Percentiles rank a stretch among this genome's conserved stretches.
These are phyloP conservation scores for Pogonomyrmex californicus DNA, from an alignment of 1,140 invertebrate species.

Conservation along the genomic window DNA sequence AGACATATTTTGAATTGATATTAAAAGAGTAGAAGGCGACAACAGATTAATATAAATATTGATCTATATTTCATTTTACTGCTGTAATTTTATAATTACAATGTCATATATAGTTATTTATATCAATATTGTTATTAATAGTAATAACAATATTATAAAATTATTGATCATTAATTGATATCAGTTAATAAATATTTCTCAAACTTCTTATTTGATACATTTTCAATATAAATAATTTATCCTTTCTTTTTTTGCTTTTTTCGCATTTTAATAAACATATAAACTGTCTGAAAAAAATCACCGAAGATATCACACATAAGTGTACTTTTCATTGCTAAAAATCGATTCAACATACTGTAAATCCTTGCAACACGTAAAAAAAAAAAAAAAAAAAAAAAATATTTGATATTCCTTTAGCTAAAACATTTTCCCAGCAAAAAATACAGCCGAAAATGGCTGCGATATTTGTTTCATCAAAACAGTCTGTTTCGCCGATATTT, in stretches of 20 bases:
- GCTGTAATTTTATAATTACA: constrained; percentile 24
- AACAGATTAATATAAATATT: constrained; percentile 7
- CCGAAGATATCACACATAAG: background rate
- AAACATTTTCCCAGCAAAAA: background rate
- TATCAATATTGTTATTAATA: constrained; percentile 15
- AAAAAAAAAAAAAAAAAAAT: no score
- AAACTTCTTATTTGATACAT: background rate
- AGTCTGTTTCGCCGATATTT: background rate
- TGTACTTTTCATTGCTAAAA: background rate
- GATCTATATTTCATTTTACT: constrained; percentile 13
- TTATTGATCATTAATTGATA: background rate
- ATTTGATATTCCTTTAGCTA: background rate
- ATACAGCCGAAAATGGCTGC: background rate
- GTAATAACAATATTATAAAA: constrained; percentile 16
- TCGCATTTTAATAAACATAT: background rate
- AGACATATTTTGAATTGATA: constrained; percentile 17
- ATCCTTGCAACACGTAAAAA: no score
- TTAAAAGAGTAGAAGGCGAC: background rate
- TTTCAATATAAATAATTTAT: constrained; percentile 12
- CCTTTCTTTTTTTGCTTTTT: background rate
- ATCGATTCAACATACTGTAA: no score
- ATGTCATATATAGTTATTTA: background rate
- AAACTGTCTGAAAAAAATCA: background rate
- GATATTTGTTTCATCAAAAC: background rate
- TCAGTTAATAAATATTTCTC: background rate